These are phyloP conservation scores for Elegia similella DNA, from an alignment of 2,888 invertebrate genomes.

Conservation along the genomic window DNA sequence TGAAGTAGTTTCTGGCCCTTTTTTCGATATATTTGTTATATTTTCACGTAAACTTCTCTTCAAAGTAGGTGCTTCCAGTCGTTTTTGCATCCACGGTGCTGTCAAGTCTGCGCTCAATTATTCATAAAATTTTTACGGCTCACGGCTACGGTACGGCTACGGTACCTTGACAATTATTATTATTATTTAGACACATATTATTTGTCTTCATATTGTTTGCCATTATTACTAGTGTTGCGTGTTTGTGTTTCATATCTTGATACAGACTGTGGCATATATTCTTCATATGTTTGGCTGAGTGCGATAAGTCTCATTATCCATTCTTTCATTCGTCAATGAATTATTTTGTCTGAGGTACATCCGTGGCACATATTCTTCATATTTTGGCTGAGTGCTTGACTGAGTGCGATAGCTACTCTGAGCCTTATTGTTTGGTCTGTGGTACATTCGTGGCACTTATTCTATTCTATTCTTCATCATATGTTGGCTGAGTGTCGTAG, in stretches of 20 bases:
- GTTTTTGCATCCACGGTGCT: no score
- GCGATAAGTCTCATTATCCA: conserved; percentile 9
- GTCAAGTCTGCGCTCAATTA: no score
- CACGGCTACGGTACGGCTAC: no score
- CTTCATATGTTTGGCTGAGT: not conserved
- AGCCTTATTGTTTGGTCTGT: conserved; percentile 9
- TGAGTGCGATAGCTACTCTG: conserved; percentile 10
- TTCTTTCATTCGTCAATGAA: conserved; percentile 12
- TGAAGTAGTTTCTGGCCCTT: no score
- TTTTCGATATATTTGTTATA: no score
- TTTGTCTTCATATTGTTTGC: not conserved
- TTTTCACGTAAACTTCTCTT: no score
- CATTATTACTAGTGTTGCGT: conserved; percentile 7
- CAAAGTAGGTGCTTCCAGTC: no score
- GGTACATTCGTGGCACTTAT: conserved; percentile 12
- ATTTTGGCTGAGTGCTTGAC: conserved; percentile 9
- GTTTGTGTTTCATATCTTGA: conserved; percentile 7
- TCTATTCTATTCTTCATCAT: conserved; percentile 7
- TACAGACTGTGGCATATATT: not conserved
- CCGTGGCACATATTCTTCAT: conserved; percentile 12
- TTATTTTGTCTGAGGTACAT: conserved; percentile 12
- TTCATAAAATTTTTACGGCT: no score
- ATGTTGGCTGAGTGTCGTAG: conserved; percentile 11
- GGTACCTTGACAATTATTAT: conserved; percentile 13
- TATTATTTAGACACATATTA: conserved; percentile 7